Conservation (phyloP, 1,140 invertebrate species). For the Antheraea pernyi region DNA sequence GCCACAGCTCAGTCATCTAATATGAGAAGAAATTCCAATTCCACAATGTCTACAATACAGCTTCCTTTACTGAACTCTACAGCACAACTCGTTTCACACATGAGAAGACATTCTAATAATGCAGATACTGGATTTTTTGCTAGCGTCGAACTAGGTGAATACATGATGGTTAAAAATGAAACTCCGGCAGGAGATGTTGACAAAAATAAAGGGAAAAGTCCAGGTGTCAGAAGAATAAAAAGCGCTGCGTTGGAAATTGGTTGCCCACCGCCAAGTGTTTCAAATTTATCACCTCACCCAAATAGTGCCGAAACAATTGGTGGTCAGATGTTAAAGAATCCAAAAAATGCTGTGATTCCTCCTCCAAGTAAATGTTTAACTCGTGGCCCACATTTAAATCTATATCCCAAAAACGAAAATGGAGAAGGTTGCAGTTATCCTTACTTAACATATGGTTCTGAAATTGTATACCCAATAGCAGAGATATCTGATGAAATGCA, state of each 20-base stretch:
- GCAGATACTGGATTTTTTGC: constrained; percentile 79
- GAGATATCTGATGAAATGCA: constrained; percentile 91
- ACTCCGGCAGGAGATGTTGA: constrained; percentile 56
- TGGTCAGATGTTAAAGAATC: constrained; percentile 81
- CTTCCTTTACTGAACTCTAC: constrained; percentile 74
- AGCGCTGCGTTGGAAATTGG: constrained; percentile 84
- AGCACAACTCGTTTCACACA: constrained; percentile 71
- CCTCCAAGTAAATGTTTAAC: constrained; percentile 83
- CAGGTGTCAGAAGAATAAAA: constrained; percentile 82
- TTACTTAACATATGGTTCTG: constrained; percentile 85
- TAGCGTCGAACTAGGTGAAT: constrained; percentile 77
- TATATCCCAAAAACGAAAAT: constrained; percentile 79
- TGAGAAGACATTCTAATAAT: constrained; percentile 83
- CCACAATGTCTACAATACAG: constrained; percentile 81
- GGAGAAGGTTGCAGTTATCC: constrained; percentile 79
- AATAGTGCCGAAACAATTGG: constrained; percentile 85
- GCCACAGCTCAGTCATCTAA: constrained; percentile 62
- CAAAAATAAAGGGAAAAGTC: constrained; percentile 65
- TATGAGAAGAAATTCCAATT: constrained; percentile 80
- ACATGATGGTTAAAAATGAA: constrained; percentile 76
- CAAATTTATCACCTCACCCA: constrained; percentile 82
- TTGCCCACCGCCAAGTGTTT: constrained; percentile 82
- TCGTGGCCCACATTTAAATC: constrained; percentile 83
- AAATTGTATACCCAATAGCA: constrained; percentile 91
- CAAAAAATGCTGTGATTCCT: constrained; percentile 81